Conservation (phyloP, 1,140 invertebrate genomes). For the Melanaphis sacchari region DNA sequence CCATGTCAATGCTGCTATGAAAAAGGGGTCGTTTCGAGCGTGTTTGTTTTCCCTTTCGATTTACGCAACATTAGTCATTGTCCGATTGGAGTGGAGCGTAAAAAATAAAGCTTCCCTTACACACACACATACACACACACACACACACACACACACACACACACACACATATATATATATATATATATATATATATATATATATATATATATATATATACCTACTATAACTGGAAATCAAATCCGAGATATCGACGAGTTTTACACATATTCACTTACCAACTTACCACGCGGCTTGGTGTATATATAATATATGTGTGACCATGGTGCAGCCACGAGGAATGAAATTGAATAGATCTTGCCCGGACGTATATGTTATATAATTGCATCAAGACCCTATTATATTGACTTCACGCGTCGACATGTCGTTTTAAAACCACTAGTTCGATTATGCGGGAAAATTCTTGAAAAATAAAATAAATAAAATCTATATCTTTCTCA, state of each 20-base stretch:
- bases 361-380: conserved; percentile 7
- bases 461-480: not conserved
- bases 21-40: conserved; percentile 27
- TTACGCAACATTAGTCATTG: conserved; percentile 55
- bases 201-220: not conserved
- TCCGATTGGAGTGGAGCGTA: conserved; percentile 36
- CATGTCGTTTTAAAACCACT: conserved; percentile 37
- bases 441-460: conserved; percentile 16
- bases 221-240: not conserved
- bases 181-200: too few species aligned
- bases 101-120: conserved; percentile 18
- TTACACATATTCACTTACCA: conserved; percentile 38
- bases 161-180: too few species aligned
- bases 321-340: conserved; percentile 15
- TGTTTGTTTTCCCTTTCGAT: conserved; percentile 48
- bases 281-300: not conserved
- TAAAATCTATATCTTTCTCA: not conserved
- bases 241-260: conserved; percentile 36
- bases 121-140: not conserved
- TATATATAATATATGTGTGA: not conserved
- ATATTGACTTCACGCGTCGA: not conserved
- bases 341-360: conserved; percentile 34
- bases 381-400: not conserved
- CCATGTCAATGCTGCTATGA: conserved; percentile 38
- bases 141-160: too few species aligned